Base-by-base conservation (phyloP, 2,797 vertebrate genomes). In the Allobates femoralis region DNA sequence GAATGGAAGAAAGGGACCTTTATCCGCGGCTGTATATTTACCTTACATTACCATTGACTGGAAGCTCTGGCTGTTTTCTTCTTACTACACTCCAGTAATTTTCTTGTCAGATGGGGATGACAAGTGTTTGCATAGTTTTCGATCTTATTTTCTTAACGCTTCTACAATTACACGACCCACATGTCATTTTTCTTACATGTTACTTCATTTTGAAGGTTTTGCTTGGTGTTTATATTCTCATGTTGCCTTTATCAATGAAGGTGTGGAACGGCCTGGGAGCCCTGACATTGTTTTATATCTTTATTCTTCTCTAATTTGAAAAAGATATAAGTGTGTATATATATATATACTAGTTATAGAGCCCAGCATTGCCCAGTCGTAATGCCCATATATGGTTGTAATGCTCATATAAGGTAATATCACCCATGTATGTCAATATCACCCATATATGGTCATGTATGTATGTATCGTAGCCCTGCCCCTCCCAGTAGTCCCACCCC, bases 1-100 rank as follows among this genome's bases (percentile, higher is more conserved):
- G 11, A 28, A 21, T 15, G 34, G 5, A 83, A 53, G 32, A 73
- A 83, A 28, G 55, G 21, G 81, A 18, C 37, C 81, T 46, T 60
- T 74, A 73, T 83, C 37, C 19, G 21, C 15, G 81, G 71, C n/a
- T 21, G 28, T n/a, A 73, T 83, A 73, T 73, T 83, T 83, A 73
- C 66, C 53, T 73, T 56, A 46, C 81, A 83, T 83, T 74, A 73
- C 32, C 81, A 83, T 73, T 32, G 81, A 71, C 67, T 41, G 51
- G 30, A n/a, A 56, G 30, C 19, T 41, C 78, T 15, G 34, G 14
- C 18, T 66, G 60, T 34, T 56, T 58, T 71, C 66, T 82, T 34
- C 21, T 37, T 21, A 82, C 80, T 82, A 16, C 46, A 53, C 62
- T 51, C 62, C 50, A 53, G 62, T 81, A 12, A 69, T 82, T 71